Percentiles rank a stretch among this genome's conserved stretches.
Conservation (phyloP, 1,140 invertebrate species). For the Xylocopa sonorina region DNA sequence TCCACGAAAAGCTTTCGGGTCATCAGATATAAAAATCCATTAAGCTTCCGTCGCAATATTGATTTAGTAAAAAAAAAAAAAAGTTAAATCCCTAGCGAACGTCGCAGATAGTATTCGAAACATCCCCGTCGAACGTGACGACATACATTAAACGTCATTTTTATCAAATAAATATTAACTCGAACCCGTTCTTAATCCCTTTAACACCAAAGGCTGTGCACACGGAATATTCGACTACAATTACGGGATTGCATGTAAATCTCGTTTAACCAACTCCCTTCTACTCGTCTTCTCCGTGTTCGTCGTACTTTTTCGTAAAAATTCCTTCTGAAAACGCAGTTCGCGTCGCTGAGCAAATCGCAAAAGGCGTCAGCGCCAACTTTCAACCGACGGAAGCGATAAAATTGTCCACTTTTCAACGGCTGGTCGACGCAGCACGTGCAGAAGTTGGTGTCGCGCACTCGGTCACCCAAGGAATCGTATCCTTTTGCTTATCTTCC, state of each 20-base stretch:
- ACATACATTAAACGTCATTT: no score
- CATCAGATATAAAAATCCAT: constrained; percentile 38
- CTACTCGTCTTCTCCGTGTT: no score
- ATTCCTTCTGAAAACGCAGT: not conserved
- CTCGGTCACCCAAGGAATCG: constrained; percentile 5
- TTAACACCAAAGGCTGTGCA: no score
- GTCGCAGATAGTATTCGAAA: not conserved
- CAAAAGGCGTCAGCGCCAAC: no score
- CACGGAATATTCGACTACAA: no score
- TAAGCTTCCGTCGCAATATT: constrained; percentile 18
- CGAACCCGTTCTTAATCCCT: not conserved
- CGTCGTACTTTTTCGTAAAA: not conserved
- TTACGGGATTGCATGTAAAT: not conserved
- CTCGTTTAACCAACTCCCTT: no score
- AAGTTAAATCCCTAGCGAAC: not conserved
- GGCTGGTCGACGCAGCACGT: not conserved
- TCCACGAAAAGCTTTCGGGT: constrained; percentile 25
- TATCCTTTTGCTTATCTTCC: constrained; percentile 4
- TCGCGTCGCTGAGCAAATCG: not conserved
- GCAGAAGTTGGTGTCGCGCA: not conserved
- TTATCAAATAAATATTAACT: not conserved
- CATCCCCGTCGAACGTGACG: not conserved
- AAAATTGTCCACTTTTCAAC: not conserved
- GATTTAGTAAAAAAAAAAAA: constrained; percentile 6
- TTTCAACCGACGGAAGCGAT: not conserved